phyloP scores from a whole-genome alignment of 1,140 invertebrate genomes.

The Dendrolimus punctatus region DNA sequence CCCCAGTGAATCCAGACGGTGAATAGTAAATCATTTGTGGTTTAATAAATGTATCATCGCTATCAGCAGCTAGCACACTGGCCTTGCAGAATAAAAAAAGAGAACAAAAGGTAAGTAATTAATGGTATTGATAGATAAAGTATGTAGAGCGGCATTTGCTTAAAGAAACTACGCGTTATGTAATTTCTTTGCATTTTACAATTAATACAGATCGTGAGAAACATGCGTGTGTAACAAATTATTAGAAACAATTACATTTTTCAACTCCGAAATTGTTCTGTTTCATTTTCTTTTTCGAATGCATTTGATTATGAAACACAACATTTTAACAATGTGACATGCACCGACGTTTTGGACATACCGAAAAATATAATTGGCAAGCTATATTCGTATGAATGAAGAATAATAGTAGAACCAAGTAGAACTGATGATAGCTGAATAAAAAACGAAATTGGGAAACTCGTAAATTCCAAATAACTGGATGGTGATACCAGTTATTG shows the following conservation, averaged over 20 bases:
- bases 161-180: slow-evolving; percentile 20
- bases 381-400: no score
- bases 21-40: slow-evolving; percentile 13
- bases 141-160: neutral
- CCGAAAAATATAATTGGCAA: no score
- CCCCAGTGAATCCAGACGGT: slow-evolving; percentile 7
- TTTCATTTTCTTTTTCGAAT: no score
- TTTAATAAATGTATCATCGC: slow-evolving; percentile 12
- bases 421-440: no score
- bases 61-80: neutral
- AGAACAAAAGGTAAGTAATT: neutral
- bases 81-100: neutral
- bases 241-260: slow-evolving; percentile 31
- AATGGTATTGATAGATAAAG: slow-evolving; percentile 4
- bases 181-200: slow-evolving; percentile 18
- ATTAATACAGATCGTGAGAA: slow-evolving; percentile 38
- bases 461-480: no score
- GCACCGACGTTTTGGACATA: no score
- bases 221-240: slow-evolving; percentile 22
- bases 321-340: no score
- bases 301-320: no score
- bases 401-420: no score
- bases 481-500: no score
- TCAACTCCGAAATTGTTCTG: slow-evolving; percentile 19
- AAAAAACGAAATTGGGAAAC: no score